These are phyloP conservation scores for Iguana delicatissima DNA, from an alignment of 2,797 vertebrate genomes.

Conservation along the genomic window DNA sequence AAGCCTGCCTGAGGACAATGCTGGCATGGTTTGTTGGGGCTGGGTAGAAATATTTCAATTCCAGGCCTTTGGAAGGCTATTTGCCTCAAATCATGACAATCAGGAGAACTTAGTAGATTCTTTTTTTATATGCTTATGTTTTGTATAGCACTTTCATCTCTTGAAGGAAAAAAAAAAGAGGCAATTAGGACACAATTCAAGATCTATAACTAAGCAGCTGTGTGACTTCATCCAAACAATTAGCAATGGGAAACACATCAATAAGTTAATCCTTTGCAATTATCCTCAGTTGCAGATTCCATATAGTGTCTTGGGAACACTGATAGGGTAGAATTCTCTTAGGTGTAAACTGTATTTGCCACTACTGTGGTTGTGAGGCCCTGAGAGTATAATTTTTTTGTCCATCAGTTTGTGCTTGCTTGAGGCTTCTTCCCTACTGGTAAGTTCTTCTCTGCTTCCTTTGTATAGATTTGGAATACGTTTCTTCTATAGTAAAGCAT, in stretches of 20 bases:
- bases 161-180: background rate
- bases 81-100: background rate
- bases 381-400: background rate
- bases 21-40: background rate
- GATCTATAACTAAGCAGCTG: background rate
- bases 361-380: background rate
- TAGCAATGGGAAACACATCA: background rate
- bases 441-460: background rate
- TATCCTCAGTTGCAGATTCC: background rate
- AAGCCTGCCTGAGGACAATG: background rate
- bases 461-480: background rate
- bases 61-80: background rate
- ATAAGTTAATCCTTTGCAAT: background rate
- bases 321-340: background rate
- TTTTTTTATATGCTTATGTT: background rate
- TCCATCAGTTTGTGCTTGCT: background rate
- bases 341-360: background rate
- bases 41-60: too few relatives aligned
- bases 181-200: background rate
- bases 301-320: background rate
- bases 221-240: background rate
- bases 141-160: background rate
- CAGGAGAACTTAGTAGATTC: background rate
- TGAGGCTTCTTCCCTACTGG: background rate
- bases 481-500: background rate